Base-by-base conservation (phyloP, 2,113 vertebrate genomes). In the Pavo muticus region DNA sequence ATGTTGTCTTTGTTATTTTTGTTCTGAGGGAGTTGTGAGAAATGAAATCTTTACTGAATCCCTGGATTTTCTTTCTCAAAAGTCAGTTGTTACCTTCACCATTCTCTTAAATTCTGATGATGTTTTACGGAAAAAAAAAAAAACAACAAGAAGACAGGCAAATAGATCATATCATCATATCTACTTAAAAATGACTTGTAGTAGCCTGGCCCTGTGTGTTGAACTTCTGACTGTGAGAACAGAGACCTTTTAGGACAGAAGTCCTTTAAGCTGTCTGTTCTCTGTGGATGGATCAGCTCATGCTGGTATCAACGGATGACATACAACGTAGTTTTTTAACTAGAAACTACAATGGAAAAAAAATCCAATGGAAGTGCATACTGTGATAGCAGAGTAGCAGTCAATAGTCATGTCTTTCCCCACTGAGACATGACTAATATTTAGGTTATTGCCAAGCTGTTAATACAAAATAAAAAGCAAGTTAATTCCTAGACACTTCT, bases 331-430 rank as follows among this genome's bases (percentile, higher is more conserved):
- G 39, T 73, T 94, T 95, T 88, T 65, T n/a, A 44, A 77, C 76
- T 90, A 93, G 79, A 96, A 93, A 64, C 75, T 80, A 14, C 67
- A 48, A 45, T 68, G 52, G 14, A 29, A 84, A 91, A 96, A 2
- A 24, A 92, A 57, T 90, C 68, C 48, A 60, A 15, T 72, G 50
- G 48, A 89, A 90, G 86, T 61, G 23, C 61, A 61, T 91, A 92
- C 65, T 32, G 19, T 29, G 45, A 75, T 84, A 90, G 74, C 42
- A 64, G 54, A 77, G 39, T 59, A 84, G 79, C 92, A 87, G 19
- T 94, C 91, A 96, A 91, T 86, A 92, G 78, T 74, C 80, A 54
- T 70, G 20, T 57, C 61, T 95, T 42, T 95, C 45, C 61, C 61
- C 67, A 67, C 71, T 35, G 52, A 68, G 75, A 92, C 32, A 70